Evolutionary conservation across 2,888 invertebrate genomes (phyloP).

Genomic region (Erynnis tages): DNA sequence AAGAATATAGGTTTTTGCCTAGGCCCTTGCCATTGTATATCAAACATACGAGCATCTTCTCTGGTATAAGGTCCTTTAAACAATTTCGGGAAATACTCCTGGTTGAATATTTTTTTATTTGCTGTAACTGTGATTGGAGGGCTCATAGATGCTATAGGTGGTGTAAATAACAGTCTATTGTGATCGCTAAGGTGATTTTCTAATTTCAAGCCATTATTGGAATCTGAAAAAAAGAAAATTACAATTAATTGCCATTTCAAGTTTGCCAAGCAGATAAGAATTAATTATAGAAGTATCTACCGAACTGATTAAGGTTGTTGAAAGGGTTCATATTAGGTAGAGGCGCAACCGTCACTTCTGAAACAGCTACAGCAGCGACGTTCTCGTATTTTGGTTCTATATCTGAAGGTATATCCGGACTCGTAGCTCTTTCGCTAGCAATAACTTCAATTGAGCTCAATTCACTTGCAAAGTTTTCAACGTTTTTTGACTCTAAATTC

Average conservation of each 20-base stretch:
- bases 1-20: too few species aligned
- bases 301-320: conserved; percentile 8
- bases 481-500: not conserved
- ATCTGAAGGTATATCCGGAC: not conserved
- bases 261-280: too few species aligned
- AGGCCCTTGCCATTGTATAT: too few species aligned
- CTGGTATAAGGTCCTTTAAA: too few species aligned
- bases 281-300: too few species aligned
- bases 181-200: not conserved
- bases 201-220: not conserved
- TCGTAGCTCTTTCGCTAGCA: conserved; percentile 6
- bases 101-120: too few species aligned
- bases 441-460: not conserved
- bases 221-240: conserved; percentile 3
- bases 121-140: too few species aligned
- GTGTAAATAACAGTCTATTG: not conserved
- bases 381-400: not conserved
- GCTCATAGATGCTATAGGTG: not conserved
- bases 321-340: not conserved
- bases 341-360: not conserved
- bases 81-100: too few species aligned
- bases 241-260: too few species aligned
- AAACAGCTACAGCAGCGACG: not conserved
- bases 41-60: too few species aligned
- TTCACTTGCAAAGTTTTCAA: not conserved